phyloP scores from a whole-genome alignment of 2,888 invertebrate genomes.

The Vesta saturnalis region DNA sequence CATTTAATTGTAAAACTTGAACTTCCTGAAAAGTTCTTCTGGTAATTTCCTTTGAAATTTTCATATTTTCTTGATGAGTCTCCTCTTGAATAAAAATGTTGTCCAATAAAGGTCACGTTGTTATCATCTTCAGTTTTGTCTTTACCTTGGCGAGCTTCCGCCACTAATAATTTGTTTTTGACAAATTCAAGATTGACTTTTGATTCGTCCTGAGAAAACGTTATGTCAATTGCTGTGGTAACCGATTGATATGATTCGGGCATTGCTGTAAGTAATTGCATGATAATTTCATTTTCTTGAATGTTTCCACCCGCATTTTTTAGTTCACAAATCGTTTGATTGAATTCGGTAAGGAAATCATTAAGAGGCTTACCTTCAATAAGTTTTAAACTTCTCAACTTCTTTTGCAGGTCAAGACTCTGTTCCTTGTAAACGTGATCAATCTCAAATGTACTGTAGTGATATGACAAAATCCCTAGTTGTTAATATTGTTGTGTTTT shows the following conservation, averaged over 20 bases:
- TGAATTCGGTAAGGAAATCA: constrained; percentile 25
- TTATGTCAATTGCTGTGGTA: constrained; percentile 37
- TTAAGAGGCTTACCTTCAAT: background rate
- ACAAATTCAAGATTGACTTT: constrained; percentile 32
- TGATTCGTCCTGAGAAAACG: constrained; percentile 22
- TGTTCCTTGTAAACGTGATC: no score
- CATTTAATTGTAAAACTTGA: constrained; percentile 4
- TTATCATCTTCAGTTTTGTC: background rate
- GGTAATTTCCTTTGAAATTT: background rate
- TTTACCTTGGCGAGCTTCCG: constrained; percentile 24
- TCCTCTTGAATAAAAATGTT: background rate
- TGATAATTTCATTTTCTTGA: constrained; percentile 29
- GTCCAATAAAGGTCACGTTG: constrained; percentile 15
- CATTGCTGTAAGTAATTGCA: constrained; percentile 36
- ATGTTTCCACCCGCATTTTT: constrained; percentile 34
- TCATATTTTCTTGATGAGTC: constrained; percentile 4
- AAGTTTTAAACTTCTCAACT: background rate
- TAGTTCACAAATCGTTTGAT: constrained; percentile 31
- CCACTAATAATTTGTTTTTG: constrained; percentile 32
- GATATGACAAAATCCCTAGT: no score
- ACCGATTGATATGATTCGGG: constrained; percentile 34
- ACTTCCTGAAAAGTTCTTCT: background rate
- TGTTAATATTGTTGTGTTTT: no score
- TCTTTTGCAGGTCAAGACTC: constrained; percentile 7
- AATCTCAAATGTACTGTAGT: no score